These are phyloP conservation scores for Crossocerus cetratus DNA, from an alignment of 2,888 invertebrate genomes.

Conservation along the genomic window DNA sequence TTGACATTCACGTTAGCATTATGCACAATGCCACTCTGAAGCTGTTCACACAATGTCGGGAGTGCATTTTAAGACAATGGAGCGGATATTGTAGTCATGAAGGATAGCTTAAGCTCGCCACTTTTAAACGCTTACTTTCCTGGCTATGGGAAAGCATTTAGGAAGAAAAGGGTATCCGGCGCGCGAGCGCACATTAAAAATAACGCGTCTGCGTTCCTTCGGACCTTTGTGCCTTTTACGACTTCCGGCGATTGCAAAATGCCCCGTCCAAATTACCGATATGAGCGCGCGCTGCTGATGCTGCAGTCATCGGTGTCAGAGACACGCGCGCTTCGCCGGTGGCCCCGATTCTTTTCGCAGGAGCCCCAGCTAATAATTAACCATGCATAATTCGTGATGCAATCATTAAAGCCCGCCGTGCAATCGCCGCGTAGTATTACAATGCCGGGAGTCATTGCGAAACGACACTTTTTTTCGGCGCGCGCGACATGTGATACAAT, in stretches of 20 bases:
- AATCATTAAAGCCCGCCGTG: conserved; percentile 27
- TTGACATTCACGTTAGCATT: too few relatives aligned
- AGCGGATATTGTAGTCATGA: too few relatives aligned
- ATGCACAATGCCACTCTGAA: too few relatives aligned
- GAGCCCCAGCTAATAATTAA: conserved; percentile 47
- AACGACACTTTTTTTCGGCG: conserved; percentile 38
- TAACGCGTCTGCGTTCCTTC: neutral
- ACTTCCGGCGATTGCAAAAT: conserved; percentile 33
- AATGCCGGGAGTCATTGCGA: conserved; percentile 41
- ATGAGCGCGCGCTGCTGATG: neutral
- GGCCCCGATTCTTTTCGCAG: conserved; percentile 47
- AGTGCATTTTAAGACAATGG: too few relatives aligned
- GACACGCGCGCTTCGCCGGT: conserved; percentile 6
- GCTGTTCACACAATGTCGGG: too few relatives aligned
- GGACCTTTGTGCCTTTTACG: conserved; percentile 1
- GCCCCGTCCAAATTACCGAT: conserved; percentile 7
- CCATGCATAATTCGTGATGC: conserved; percentile 48
- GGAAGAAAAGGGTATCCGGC: neutral
- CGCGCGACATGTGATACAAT: conserved; percentile 20
- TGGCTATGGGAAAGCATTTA: neutral
- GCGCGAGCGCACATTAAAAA: neutral
- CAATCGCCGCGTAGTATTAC: conserved; percentile 42
- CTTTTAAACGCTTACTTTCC: too few relatives aligned
- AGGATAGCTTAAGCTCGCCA: too few relatives aligned
- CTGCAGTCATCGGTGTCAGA: neutral